These are phyloP conservation scores for Clistopyga incitator DNA, from an alignment of 2,888 invertebrate species.

Conservation along the genomic window DNA sequence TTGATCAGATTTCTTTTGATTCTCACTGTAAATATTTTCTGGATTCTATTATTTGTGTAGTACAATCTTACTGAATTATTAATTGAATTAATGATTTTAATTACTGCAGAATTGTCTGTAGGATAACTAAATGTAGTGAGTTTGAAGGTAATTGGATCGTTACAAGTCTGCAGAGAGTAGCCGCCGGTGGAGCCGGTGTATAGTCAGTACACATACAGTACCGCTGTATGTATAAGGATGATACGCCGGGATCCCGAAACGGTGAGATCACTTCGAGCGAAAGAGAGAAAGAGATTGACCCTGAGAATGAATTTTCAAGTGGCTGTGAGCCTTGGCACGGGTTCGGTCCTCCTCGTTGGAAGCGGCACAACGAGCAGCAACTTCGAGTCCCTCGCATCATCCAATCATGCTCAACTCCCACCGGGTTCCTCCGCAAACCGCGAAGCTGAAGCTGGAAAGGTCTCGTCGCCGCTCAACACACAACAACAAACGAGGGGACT, in stretches of 20 bases:
- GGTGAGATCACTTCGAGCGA: slow-evolving; percentile 60
- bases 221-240: neutral
- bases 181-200: slow-evolving; percentile 33
- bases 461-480: neutral
- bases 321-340: slow-evolving; percentile 82
- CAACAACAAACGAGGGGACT: slow-evolving; percentile 80
- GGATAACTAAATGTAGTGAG: too few relatives aligned
- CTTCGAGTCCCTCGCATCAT: slow-evolving; percentile 13
- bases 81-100: too few relatives aligned
- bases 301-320: slow-evolving; percentile 80
- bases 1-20: too few relatives aligned
- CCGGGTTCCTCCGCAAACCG: slow-evolving; percentile 10
- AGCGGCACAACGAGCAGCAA: slow-evolving; percentile 42
- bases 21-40: too few relatives aligned
- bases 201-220: slow-evolving; percentile 2
- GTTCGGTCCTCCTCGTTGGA: slow-evolving; percentile 80
- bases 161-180: neutral
- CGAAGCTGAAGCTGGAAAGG: slow-evolving; percentile 4
- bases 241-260: slow-evolving; percentile 51
- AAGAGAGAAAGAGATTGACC: slow-evolving; percentile 72
- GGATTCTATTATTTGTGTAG: too few relatives aligned
- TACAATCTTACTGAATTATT: too few relatives aligned
- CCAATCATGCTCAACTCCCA: slow-evolving; percentile 22
- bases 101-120: too few relatives aligned
- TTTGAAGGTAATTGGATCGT: too few relatives aligned